Evolutionary conservation across 92 coral and sea anemone species (phyloP).

Genomic region (Epizoanthus rinbou): DNA sequence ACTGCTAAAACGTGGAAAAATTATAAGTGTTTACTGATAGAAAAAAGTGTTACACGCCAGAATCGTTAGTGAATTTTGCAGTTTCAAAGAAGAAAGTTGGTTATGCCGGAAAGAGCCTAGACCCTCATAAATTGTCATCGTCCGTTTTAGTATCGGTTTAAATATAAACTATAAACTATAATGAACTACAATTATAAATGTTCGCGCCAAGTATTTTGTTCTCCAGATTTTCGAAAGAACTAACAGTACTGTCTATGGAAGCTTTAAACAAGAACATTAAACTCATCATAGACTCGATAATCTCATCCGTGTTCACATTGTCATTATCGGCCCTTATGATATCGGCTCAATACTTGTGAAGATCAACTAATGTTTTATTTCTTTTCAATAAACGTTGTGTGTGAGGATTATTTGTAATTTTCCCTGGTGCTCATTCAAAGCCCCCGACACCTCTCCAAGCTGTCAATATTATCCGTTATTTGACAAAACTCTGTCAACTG

Average conservation of each 20-base stretch:
- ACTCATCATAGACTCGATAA: not conserved
- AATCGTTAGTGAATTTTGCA: too few species aligned
- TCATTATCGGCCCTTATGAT: slow-evolving; percentile 5
- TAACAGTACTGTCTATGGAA: not conserved
- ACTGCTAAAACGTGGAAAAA: too few species aligned
- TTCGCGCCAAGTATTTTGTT: slow-evolving; percentile 5
- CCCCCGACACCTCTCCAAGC: slow-evolving; percentile 34
- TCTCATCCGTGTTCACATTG: not conserved
- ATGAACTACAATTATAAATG: not conserved
- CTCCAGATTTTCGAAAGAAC: not conserved
- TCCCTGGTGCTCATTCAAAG: slow-evolving; percentile 31
- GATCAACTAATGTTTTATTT: not conserved
- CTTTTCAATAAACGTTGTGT: not conserved
- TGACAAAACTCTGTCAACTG: slow-evolving; percentile 12
- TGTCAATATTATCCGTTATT: slow-evolving; percentile 23
- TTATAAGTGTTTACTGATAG: too few species aligned
- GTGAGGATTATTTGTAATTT: not conserved
- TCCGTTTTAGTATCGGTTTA: too few species aligned
- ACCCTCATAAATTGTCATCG: too few species aligned
- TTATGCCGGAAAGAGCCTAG: too few species aligned
- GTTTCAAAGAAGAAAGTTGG: too few species aligned
- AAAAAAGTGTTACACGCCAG: too few species aligned
- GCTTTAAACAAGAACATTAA: not conserved
- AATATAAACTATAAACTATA: too few species aligned
- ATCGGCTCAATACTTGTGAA: not conserved